These are phyloP conservation scores for Porites divaricata DNA, from an alignment of 92 coral and sea anemone species.

Conservation along the genomic window DNA sequence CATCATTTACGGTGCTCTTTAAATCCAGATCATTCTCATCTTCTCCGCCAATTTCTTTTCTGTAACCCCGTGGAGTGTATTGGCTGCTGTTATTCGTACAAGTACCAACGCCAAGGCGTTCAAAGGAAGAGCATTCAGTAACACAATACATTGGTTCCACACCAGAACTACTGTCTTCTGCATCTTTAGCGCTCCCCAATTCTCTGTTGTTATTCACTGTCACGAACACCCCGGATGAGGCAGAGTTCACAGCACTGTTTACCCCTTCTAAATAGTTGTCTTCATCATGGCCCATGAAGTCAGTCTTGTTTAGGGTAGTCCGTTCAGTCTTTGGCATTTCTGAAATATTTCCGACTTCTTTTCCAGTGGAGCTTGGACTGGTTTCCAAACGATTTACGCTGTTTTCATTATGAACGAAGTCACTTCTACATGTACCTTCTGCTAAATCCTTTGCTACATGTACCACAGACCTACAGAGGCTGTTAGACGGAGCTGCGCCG, in stretches of 20 bases:
- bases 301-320: background rate
- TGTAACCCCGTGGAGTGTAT: background rate
- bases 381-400: background rate
- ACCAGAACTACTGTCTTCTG: constrained; percentile 49
- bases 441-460: background rate
- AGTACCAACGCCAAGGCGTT: background rate
- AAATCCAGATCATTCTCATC: background rate
- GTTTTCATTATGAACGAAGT: background rate
- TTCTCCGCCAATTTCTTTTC: background rate
- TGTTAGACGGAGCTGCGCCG: background rate
- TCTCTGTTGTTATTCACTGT: constrained; percentile 20
- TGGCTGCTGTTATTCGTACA: background rate
- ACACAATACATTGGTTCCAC: constrained; percentile 50
- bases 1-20: background rate
- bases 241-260: background rate
- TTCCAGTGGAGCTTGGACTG: background rate
- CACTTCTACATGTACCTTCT: background rate
- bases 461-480: background rate
- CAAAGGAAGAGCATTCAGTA: constrained; percentile 34
- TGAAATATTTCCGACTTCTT: background rate
- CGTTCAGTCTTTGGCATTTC: background rate
- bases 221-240: constrained; percentile 20
- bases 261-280: background rate
- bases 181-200: background rate
- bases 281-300: background rate